Base-by-base conservation (phyloP, 1,140 invertebrate species). In the Halesus radiatus region DNA sequence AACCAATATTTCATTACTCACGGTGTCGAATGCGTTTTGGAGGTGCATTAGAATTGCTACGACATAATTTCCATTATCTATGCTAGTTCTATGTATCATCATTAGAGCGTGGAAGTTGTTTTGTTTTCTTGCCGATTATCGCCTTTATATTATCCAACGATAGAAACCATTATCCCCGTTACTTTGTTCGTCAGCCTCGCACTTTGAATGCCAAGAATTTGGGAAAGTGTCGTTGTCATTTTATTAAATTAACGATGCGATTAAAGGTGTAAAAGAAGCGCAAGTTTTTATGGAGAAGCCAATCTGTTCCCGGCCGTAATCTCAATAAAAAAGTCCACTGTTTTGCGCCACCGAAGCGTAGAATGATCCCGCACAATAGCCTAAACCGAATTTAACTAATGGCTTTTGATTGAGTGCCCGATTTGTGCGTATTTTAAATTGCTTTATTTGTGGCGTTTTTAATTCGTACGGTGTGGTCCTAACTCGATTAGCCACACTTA, bases 321-420 rank as follows among this genome's bases (percentile, higher is more conserved):
- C 68, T 22, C 45, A 54, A 56, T 22, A 56, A 74, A 54, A 22
- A 52, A 52, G 18, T 22, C 5, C 22, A 53, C 50, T 77, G 8
- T 50, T 77, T 50, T 77, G 4, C 16, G 22, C 20, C 76, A 77
- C 0, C 53, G 50, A 53, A 77, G 76, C 76, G 26, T 52, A 1
- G 32, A 77, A 77, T 66, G 74, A 29, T 62, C 22, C 18, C 26
- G 32, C 10, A 60, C 74, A 77, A 66, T 77, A 22, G 52, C 0
- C 37, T 20, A 66, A 68, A 23, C 18, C 76, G 26, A 77, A 77
- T 77, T 77, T 23, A 77, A 64, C 60, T 77, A 77, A 77, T 66
- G 29, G 62, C 10, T 16, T 66, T 29, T 15, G 62, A 45, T 66
- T 66, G 26, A 66, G 20, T 75, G 1, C 54, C 72, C 29, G 50